phyloP scores from a whole-genome alignment of 2,797 vertebrate species.

The Eulemur mongoz region DNA sequence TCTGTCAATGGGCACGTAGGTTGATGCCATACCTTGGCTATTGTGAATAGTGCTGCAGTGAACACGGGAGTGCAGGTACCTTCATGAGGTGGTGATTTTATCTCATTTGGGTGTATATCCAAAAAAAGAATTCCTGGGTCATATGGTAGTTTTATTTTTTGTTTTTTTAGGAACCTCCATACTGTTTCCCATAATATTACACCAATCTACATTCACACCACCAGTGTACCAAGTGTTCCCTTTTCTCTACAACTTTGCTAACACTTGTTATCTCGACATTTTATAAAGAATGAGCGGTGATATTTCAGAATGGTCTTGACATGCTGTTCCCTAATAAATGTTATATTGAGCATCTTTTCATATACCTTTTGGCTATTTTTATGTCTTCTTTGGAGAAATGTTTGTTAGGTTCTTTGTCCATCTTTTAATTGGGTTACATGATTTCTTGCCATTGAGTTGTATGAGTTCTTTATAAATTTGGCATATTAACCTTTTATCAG shows the following conservation, averaged over 20 bases:
- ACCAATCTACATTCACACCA: background rate
- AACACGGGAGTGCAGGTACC: fast-evolving
- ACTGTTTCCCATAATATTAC: background rate
- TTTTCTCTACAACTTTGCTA: background rate
- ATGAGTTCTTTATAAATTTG: background rate
- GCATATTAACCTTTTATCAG: background rate
- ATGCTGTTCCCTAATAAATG: background rate
- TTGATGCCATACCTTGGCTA: background rate
- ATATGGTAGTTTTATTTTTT: background rate
- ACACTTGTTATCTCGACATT: too few relatives aligned
- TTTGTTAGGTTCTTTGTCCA: background rate
- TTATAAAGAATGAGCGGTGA: too few relatives aligned
- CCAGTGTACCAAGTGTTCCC: background rate
- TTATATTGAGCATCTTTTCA: background rate
- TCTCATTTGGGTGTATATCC: background rate
- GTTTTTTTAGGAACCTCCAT: background rate
- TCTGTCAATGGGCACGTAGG: background rate
- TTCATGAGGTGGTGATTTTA: background rate
- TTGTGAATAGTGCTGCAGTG: background rate
- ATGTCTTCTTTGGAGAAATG: background rate
- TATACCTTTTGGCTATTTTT: background rate
- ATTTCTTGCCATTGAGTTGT: background rate
- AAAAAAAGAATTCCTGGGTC: too few relatives aligned
- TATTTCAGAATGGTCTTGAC: background rate
- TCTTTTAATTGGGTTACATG: background rate